Evolutionary conservation across 2,797 vertebrate genomes (phyloP).

Genomic region (Synaphobranchus kaupii): DNA sequence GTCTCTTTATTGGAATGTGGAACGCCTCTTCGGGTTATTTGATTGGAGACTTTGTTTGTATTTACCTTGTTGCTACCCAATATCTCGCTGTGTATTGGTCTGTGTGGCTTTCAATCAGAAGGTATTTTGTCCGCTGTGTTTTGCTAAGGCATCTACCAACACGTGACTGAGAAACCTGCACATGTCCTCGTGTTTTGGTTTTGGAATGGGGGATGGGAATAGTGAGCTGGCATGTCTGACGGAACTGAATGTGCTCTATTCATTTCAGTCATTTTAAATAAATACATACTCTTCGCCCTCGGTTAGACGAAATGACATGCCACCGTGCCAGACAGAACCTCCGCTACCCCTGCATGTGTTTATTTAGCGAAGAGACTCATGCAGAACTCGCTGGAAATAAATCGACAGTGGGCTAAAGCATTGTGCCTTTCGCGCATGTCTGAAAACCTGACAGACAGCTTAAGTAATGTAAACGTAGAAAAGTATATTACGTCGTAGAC

Average conservation of each 20-base stretch:
- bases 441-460: neutral
- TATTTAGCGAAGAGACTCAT: neutral
- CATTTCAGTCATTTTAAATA: conserved; percentile 10
- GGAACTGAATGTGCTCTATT: conserved; percentile 8
- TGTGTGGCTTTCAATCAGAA: conserved; percentile 35
- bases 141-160: conserved; percentile 41
- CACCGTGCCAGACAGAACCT: neutral
- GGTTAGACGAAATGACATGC: neutral
- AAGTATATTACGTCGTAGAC: conserved; percentile 11
- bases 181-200: conserved; percentile 57
- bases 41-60: conserved; percentile 50
- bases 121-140: conserved; percentile 30
- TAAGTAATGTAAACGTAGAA: neutral
- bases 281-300: neutral
- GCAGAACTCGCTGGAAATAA: neutral
- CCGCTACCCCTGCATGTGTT: neutral
- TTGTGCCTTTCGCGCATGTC: neutral
- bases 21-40: conserved; percentile 26
- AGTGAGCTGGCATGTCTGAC: neutral
- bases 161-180: conserved; percentile 53
- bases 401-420: conserved; percentile 19
- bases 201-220: conserved; percentile 32
- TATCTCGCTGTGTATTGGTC: conserved; percentile 49
- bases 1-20: conserved; percentile 36
- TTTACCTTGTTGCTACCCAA: conserved; percentile 60